Evolutionary conservation across 1,140 invertebrate genomes (phyloP), one percentile per base, ranked within the genome.

Genomic region (Tetraneura akinire): DNA sequence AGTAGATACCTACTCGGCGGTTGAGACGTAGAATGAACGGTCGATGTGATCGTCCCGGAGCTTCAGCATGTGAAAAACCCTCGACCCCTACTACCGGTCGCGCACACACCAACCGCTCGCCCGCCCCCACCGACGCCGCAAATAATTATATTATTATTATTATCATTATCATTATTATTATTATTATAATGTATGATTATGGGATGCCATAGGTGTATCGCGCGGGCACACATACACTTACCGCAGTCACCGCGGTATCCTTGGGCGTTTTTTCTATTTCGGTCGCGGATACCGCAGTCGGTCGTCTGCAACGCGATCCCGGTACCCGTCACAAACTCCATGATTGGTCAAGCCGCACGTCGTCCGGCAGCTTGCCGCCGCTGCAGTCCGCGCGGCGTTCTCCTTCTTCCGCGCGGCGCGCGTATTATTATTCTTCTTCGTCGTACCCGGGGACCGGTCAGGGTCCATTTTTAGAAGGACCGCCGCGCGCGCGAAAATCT

Each of bases 21-120:
- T 60, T 78, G 29, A 78, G 74, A 78, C 74, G 51, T 78, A 78
- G 74, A 78, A 78, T 78, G 74, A 78, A 78, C 62, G 74, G 74
- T 78, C 55, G 62, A 78, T 62, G 74, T 55, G 37, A 78, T 26
- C 10, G 53, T 42, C 18, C 11, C 55, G 74, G 53, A 60, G 13
- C 42, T 57, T 78, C 21, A 78, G 74, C 74, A 78, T 11, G 37
- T 60, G 74, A 78, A 78, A 78, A 78, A 57, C 74, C 74, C 37
- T 45, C 37, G 71, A 42, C 13, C 74, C 74, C 74, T 55, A 62
- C 74, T 55, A 47, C 3, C 74, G 66, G 21, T 37, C 16, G 16
- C 66, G 13, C 5, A 6, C 47, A 32, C 64, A 37, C 64, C 37
- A 1, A 6, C 64, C 37, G 13, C 64, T 5, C 11, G 37, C 64